Evolutionary conservation across 23 tunicate species (phyloP).

Genomic region (Botrylloides violaceus): DNA sequence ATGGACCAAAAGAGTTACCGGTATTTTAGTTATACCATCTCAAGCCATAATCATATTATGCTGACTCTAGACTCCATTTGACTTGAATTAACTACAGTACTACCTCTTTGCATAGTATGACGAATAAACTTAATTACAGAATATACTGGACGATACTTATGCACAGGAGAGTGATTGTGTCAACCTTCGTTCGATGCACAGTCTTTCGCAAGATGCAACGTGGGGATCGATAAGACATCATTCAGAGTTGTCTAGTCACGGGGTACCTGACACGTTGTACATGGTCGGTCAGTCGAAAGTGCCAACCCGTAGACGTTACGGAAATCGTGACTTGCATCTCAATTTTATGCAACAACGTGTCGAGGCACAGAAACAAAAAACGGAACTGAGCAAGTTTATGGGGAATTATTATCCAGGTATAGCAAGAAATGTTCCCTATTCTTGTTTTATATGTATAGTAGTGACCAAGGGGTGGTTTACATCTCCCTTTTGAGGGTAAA

Average conservation of each 20-base stretch:
- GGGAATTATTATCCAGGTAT: slow-evolving; percentile 67
- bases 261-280: slow-evolving; percentile 76
- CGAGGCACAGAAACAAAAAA: neutral
- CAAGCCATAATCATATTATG: no score
- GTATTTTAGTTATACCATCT: no score
- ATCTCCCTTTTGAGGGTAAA: no score
- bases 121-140: slow-evolving; percentile 37
- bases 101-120: no score
- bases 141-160: slow-evolving; percentile 54
- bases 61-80: no score
- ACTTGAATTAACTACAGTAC: no score
- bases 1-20: no score
- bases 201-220: slow-evolving; percentile 8
- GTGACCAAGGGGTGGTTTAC: no score
- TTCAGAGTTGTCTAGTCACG: neutral
- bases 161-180: slow-evolving; percentile 30
- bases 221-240: slow-evolving; percentile 3
- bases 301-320: slow-evolving; percentile 5
- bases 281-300: slow-evolving; percentile 52
- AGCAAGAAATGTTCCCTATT: no score
- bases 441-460: no score
- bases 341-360: neutral
- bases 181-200: slow-evolving; percentile 30
- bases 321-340: slow-evolving; percentile 15
- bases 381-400: slow-evolving; percentile 42